These are phyloP conservation scores for Nannobrachium achirus DNA, from an alignment of 2,113 vertebrate genomes.

Conservation along the genomic window DNA sequence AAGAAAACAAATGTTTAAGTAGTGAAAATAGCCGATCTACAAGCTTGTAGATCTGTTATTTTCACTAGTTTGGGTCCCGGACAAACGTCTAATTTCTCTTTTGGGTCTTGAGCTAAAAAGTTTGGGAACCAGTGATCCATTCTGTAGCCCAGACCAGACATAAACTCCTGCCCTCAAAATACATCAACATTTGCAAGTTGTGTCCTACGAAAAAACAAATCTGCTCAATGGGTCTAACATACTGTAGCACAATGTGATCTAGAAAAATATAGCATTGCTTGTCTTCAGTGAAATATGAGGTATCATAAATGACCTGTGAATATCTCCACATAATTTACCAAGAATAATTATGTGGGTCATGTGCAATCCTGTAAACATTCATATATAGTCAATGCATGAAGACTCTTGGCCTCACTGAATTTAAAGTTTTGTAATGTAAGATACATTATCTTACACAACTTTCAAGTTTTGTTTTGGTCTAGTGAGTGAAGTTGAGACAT, in stretches of 20 bases:
- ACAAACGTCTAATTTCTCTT: no score
- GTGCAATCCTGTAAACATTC: constrained; percentile 36
- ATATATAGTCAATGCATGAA: constrained; percentile 13
- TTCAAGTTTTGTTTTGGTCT: not conserved
- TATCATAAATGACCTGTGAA: constrained; percentile 27
- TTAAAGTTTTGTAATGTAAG: constrained; percentile 12
- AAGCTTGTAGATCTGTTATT: no score
- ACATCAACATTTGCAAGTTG: constrained; percentile 17
- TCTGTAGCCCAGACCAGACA: constrained; percentile 7
- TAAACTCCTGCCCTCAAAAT: constrained; percentile 14
- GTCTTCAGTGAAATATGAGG: constrained; percentile 19
- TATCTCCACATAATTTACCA: not conserved
- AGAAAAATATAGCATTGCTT: constrained; percentile 19
- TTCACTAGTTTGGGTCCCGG: no score
- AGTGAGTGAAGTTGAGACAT: not conserved
- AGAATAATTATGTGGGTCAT: constrained; percentile 5
- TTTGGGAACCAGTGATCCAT: no score
- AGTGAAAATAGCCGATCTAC: no score
- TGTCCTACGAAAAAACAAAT: not conserved
- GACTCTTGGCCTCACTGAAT: constrained; percentile 37
- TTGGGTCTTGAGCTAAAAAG: no score
- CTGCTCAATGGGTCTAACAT: not conserved
- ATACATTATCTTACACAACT: not conserved
- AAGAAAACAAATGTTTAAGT: no score
- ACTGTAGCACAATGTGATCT: not conserved